Evolutionary conservation across 2,113 vertebrate genomes (phyloP).

Genomic region (Ondatra zibethicus): DNA sequence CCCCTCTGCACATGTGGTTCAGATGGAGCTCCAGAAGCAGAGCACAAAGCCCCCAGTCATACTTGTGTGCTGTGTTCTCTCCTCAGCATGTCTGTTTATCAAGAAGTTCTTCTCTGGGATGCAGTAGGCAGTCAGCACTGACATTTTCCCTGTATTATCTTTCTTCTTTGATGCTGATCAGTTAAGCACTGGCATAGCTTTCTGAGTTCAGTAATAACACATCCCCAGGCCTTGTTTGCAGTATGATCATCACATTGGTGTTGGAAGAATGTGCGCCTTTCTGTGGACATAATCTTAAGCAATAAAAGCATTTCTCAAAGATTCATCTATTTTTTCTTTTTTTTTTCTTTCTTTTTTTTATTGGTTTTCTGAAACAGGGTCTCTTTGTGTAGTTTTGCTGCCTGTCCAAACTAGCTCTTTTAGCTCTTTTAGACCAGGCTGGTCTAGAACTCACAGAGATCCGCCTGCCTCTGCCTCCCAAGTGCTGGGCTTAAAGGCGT

Average conservation of each 20-base stretch:
- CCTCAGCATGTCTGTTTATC: not conserved
- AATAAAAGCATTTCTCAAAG: constrained; percentile 59
- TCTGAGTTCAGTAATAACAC: not conserved
- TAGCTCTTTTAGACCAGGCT: too few relatives aligned
- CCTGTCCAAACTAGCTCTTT: too few relatives aligned
- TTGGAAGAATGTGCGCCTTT: constrained; percentile 8
- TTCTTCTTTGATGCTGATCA: constrained; percentile 27
- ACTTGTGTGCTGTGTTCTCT: not conserved
- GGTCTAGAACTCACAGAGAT: too few relatives aligned
- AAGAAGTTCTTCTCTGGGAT: not conserved
- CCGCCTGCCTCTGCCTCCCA: too few relatives aligned
- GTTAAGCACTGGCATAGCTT: not conserved
- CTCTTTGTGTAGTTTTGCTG: too few relatives aligned
- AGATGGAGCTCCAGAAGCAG: constrained; percentile 3
- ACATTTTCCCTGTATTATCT: constrained; percentile 8
- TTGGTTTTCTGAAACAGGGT: too few relatives aligned
- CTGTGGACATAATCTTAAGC: not conserved
- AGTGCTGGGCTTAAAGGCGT: too few relatives aligned
- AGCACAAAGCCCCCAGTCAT: not conserved
- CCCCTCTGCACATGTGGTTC: not conserved
- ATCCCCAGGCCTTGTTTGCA: not conserved
- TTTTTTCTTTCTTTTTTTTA: too few relatives aligned
- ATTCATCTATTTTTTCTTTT: constrained; percentile 24
- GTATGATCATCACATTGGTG: constrained; percentile 16
- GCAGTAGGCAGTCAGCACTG: not conserved